Evolutionary conservation across 2,797 vertebrate genomes (phyloP), one percentile per base, ranked within the genome.

Genomic region (Botia almorhae): DNA sequence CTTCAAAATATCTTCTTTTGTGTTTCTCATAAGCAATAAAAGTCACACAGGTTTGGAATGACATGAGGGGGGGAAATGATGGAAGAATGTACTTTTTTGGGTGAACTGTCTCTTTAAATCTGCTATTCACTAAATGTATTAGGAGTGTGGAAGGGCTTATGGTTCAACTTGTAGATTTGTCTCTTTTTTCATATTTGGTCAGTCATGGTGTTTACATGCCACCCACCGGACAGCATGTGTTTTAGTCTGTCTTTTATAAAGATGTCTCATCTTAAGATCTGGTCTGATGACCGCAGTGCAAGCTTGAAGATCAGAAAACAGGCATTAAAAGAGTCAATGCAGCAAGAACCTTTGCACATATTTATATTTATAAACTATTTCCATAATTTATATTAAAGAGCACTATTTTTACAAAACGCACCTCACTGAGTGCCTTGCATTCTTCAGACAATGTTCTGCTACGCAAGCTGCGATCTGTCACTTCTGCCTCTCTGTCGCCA

Each of bases 331-430:
- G 87, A 90, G 69, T 83, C 85, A 85, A 90, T 85, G 89, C 91
- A 92, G 88, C 90, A 95, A 91, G 94, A 93, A 94, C 95, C 94
- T 94, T 98, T 99, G 97, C 97, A 99, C 97, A 98, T 98, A 98
- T 99, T 98, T 99, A 98, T 98, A 98, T 98, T 98, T 98, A 96
- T 98, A 96, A 95, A 93, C 93, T 91, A 95, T 96, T 97, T 96
- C 95, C 95, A 92, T 98, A 98, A 98, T 98, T 98, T 98, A 98
- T 99, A 98, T 98, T 99, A 98, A 99, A 98, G 95, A 96, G 95
- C 95, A 96, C 95, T 97, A 98, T 98, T 98, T 98, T 98, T 98
- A 98, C 97, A 96, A 95, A 95, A 97, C 94, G 88, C 88, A 92
- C 87, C 89, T 87, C 82, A 81, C 46, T 78, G 91, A 89, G 92